Evolutionary conservation across 2,113 vertebrate genomes (phyloP).

Genomic region (Scophthalmus maximus): DNA sequence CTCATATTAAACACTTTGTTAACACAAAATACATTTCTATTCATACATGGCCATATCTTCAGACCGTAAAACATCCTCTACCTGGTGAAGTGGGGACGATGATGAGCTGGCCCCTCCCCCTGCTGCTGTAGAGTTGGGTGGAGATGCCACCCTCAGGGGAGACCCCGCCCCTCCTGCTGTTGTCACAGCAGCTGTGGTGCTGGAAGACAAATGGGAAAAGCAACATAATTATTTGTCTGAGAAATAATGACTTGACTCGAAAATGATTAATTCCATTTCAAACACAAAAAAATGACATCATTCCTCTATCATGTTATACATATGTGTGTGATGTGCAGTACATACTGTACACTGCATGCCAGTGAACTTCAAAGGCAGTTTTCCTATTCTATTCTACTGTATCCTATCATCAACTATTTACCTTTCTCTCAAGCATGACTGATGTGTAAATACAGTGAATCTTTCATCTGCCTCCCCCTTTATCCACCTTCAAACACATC

Average conservation of each 20-base stretch:
- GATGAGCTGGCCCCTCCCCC: conserved; percentile 77
- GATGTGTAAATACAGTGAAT: conserved; percentile 13
- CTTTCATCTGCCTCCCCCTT: not conserved
- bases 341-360: not conserved
- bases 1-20: not conserved
- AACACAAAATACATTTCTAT: no score
- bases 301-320: no score
- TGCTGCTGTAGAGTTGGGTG: conserved; percentile 80
- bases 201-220: conserved; percentile 40
- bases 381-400: not conserved
- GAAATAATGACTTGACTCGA: not conserved
- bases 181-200: conserved; percentile 77
- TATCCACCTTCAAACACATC: conserved; percentile 8
- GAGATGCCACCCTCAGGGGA: conserved; percentile 90
- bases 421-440: not conserved
- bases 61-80: conserved; percentile 14
- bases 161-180: conserved; percentile 80
- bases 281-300: not conserved
- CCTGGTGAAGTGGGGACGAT: conserved; percentile 80
- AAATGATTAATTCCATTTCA: conserved; percentile 12
- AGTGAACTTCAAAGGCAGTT: conserved; percentile 6
- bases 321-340: not conserved
- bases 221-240: conserved; percentile 15
- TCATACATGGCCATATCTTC: not conserved
- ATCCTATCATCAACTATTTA: conserved; percentile 4